Conservation (phyloP, 1,140 invertebrate genomes). For the Solenopsis invicta region DNA sequence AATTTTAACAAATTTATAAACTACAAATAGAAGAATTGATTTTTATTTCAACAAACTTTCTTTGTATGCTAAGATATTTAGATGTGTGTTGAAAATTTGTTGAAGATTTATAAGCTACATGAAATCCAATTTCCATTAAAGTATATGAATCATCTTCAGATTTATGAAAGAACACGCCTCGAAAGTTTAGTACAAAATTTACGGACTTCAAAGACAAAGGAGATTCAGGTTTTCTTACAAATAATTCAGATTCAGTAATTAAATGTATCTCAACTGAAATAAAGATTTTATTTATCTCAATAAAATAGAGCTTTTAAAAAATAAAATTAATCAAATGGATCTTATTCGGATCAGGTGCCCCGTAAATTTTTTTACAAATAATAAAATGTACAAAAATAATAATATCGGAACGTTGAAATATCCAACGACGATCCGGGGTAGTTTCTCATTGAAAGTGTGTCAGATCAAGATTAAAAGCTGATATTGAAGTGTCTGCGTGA, state of each 20-base stretch:
- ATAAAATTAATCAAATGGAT: too few species aligned
- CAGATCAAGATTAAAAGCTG: neutral
- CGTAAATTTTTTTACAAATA: neutral
- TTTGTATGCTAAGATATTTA: neutral
- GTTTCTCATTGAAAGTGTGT: neutral
- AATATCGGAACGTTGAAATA: neutral
- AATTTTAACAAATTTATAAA: neutral
- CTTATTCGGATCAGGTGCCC: too few species aligned
- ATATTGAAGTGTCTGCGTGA: neutral
- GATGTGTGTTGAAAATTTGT: neutral
- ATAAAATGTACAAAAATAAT: slow-evolving; percentile 7
- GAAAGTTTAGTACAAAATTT: neutral
- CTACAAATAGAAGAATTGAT: neutral
- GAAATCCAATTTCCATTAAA: neutral
- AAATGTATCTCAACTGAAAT: neutral
- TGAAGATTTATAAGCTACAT: neutral
- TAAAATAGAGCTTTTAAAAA: too few species aligned
- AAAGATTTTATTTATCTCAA: too few species aligned
- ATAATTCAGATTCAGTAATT: neutral
- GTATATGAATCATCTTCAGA: neutral
- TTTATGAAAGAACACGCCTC: neutral
- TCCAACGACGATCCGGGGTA: neutral
- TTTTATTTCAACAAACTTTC: neutral
- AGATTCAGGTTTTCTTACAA: neutral
- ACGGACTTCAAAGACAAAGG: neutral